These are phyloP conservation scores for Rosalia funebris DNA, from an alignment of 2,888 invertebrate genomes.

Conservation along the genomic window DNA sequence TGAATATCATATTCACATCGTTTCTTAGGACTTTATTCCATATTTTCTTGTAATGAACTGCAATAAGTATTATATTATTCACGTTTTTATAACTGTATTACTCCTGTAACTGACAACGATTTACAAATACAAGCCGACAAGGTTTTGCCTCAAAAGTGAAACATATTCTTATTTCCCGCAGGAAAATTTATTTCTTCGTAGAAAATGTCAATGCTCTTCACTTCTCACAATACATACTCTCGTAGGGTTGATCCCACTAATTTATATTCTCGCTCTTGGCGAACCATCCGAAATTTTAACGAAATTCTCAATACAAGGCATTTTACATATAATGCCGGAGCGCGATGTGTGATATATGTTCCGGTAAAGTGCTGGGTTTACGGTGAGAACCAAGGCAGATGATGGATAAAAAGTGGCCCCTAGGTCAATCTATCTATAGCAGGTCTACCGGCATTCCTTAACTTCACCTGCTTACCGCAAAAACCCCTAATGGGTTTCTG, in stretches of 20 bases:
- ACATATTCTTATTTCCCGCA: no score
- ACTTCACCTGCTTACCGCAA: constrained; percentile 56
- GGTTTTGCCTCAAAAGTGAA: no score
- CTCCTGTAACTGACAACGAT: no score
- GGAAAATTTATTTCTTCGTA: no score
- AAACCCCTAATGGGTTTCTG: constrained; percentile 59
- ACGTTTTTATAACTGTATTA: no score
- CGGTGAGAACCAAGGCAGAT: constrained; percentile 51
- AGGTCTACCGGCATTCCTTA: constrained; percentile 50
- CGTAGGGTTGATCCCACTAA: constrained; percentile 6
- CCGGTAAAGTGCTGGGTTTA: constrained; percentile 19
- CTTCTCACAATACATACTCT: no score
- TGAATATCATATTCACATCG: no score
- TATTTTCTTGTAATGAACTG: no score
- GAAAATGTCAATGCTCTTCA: no score
- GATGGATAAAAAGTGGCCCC: constrained; percentile 55
- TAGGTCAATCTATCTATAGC: constrained; percentile 54
- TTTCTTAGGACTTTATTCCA: no score
- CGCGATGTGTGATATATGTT: constrained; percentile 38
- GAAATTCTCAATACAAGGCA: constrained; percentile 25
- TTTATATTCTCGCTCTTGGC: constrained; percentile 10
- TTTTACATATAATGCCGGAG: constrained; percentile 26
- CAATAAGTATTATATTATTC: no score
- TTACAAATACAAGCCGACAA: no score
- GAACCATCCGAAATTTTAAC: constrained; percentile 10